Percentiles rank a stretch among this genome's conserved stretches.
phyloP scores from a whole-genome alignment of 1,140 invertebrate genomes.

The Trissolcus basalis region DNA sequence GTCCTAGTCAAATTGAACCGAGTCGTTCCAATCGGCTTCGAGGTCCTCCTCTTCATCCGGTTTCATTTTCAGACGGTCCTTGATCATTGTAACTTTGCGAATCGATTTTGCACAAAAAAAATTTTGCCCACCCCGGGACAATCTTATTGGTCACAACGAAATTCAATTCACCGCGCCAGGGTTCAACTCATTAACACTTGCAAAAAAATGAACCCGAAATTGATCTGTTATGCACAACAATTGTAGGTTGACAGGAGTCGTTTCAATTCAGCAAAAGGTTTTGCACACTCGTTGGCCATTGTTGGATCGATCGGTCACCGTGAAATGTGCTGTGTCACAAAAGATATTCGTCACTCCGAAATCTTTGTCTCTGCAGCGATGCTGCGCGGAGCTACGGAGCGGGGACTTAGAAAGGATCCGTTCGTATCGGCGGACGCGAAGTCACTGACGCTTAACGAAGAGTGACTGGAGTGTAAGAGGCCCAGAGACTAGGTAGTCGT shows the following conservation, averaged over 20 bases:
- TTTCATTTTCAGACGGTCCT: constrained; percentile 16
- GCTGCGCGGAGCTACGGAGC: constrained; percentile 29
- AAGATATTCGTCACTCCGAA: constrained; percentile 2
- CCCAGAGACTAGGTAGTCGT: constrained; percentile 55
- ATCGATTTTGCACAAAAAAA: not conserved
- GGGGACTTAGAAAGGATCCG: constrained; percentile 65
- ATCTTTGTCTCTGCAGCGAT: constrained; percentile 31
- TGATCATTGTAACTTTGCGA: not conserved
- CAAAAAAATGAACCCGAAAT: no score
- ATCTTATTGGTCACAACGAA: no score
- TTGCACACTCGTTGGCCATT: no score
- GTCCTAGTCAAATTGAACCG: not conserved
- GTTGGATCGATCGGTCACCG: no score
- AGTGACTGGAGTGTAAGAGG: constrained; percentile 72
- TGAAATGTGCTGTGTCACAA: not conserved
- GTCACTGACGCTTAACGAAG: constrained; percentile 73
- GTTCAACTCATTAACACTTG: no score
- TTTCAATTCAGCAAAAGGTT: no score
- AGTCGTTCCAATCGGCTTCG: constrained; percentile 3
- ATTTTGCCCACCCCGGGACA: no score
- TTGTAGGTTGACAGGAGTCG: no score
- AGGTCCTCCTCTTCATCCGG: constrained; percentile 29
- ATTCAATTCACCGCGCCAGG: no score
- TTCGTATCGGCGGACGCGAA: constrained; percentile 73
- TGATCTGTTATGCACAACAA: no score